These are phyloP conservation scores for Lagodon rhomboides DNA, from an alignment of 2,797 vertebrate species.

Conservation along the genomic window DNA sequence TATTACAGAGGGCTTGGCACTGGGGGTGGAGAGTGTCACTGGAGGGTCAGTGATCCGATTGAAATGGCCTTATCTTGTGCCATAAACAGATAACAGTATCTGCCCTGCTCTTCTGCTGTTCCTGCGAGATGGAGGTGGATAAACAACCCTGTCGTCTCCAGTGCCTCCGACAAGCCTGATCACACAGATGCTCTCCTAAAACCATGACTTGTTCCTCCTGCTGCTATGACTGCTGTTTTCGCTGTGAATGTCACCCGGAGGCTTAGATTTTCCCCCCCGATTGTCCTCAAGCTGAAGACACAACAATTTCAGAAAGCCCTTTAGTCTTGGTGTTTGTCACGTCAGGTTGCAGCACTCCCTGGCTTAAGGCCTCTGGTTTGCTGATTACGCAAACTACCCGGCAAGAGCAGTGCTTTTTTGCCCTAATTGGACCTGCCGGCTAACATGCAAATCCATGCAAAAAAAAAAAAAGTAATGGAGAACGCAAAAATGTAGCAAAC, in stretches of 20 bases:
- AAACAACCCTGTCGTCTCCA: constrained; percentile 83
- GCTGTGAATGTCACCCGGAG: constrained; percentile 63
- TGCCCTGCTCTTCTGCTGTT: constrained; percentile 80
- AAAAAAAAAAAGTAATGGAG: constrained; percentile 18
- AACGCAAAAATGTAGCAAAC: constrained; percentile 45
- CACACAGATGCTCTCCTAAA: constrained; percentile 62
- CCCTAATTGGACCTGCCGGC: constrained; percentile 66
- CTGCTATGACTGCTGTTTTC: constrained; percentile 48
- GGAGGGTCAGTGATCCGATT: constrained; percentile 88
- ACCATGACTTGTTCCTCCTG: constrained; percentile 50
- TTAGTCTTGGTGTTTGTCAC: constrained; percentile 58
- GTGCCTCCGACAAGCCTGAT: constrained; percentile 65
- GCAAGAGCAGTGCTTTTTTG: constrained; percentile 44
- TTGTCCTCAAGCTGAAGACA: constrained; percentile 73
- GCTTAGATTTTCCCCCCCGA: constrained; percentile 66
- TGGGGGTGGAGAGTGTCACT: constrained; percentile 75
- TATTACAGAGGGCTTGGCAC: constrained; percentile 79
- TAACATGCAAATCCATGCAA: constrained; percentile 66
- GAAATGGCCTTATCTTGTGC: constrained; percentile 88
- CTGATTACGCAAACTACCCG: constrained; percentile 64
- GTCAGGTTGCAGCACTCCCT: constrained; percentile 52
- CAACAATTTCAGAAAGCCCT: constrained; percentile 70
- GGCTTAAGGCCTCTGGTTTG: constrained; percentile 59
- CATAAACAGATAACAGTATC: constrained; percentile 89
- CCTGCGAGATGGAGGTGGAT: constrained; percentile 79